A percentile compares a stretch with the other conserved stretches of the same genome.
phyloP scores from a whole-genome alignment of 2,797 vertebrate species.

The Syngnathus acus region DNA sequence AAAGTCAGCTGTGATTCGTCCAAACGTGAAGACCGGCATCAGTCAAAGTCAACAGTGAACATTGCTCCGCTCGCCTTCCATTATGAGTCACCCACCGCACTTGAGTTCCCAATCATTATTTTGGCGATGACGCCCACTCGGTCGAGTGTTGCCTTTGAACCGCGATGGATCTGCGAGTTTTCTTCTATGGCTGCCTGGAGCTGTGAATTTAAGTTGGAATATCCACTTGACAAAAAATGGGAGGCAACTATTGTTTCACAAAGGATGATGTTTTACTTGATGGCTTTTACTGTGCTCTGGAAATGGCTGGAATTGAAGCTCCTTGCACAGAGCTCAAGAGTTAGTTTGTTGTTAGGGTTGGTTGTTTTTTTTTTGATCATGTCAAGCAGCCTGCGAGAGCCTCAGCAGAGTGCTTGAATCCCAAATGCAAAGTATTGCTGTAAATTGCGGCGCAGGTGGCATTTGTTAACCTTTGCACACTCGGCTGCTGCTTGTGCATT shows the following conservation, averaged over 20 bases:
- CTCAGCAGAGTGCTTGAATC: slow-evolving; percentile 23
- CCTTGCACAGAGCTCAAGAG: background rate
- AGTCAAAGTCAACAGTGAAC: background rate
- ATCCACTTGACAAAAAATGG: background rate
- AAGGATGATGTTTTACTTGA: background rate
- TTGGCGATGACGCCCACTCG: background rate
- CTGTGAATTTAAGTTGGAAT: background rate
- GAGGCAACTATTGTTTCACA: background rate
- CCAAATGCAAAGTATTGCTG: slow-evolving; percentile 37
- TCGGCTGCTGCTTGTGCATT: slow-evolving; percentile 29
- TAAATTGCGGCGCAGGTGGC: slow-evolving; percentile 48
- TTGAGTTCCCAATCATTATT: background rate
- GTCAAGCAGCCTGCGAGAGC: slow-evolving; percentile 4
- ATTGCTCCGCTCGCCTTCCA: background rate
- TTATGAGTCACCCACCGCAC: background rate
- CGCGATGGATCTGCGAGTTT: background rate
- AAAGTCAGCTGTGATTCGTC: background rate
- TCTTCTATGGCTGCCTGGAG: background rate
- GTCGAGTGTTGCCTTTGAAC: background rate
- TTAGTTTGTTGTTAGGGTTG: background rate
- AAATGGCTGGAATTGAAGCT: background rate
- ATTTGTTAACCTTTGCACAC: slow-evolving; percentile 33
- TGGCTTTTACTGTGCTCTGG: background rate
- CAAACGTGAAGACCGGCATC: background rate
- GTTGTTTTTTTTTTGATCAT: background rate